phyloP scores from a whole-genome alignment of 1,140 invertebrate species.

The Bombyx mori region DNA sequence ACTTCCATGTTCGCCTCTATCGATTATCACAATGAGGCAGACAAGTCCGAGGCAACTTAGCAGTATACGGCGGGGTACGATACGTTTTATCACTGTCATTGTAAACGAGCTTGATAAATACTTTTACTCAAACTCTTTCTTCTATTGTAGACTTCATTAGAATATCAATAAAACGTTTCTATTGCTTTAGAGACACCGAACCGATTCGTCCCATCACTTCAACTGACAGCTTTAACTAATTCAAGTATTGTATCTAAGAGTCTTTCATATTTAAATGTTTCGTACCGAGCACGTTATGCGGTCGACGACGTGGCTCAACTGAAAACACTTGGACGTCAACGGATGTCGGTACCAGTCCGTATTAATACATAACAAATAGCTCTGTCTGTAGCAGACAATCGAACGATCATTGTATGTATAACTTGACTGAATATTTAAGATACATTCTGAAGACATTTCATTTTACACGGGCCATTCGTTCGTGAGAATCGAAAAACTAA shows the following conservation, averaged over 20 bases:
- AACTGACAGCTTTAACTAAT: conserved; percentile 21
- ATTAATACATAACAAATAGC: conserved; percentile 47
- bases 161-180: too few relatives aligned
- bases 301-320: conserved; percentile 31
- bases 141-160: too few relatives aligned
- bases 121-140: too few relatives aligned
- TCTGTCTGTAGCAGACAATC: conserved; percentile 29
- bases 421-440: conserved; percentile 23
- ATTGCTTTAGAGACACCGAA: conserved; percentile 5
- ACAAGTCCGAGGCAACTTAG: neutral
- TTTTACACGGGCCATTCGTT: neutral
- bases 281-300: conserved; percentile 30
- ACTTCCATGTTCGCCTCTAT: conserved; percentile 14
- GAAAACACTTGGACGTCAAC: conserved; percentile 50
- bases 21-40: conserved; percentile 2
- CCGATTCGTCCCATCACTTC: conserved; percentile 15
- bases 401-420: conserved; percentile 28
- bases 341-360: conserved; percentile 33
- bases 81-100: neutral
- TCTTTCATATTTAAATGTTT: conserved; percentile 38
- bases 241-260: conserved; percentile 19
- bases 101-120: too few relatives aligned
- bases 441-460: too few relatives aligned
- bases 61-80: neutral
- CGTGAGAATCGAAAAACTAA: neutral